A percentile compares a stretch with the other conserved stretches of the same genome.
These are phyloP conservation scores for Zoanthus sansibaricus DNA, from an alignment of 92 coral and sea anemone genomes.

Conservation along the genomic window DNA sequence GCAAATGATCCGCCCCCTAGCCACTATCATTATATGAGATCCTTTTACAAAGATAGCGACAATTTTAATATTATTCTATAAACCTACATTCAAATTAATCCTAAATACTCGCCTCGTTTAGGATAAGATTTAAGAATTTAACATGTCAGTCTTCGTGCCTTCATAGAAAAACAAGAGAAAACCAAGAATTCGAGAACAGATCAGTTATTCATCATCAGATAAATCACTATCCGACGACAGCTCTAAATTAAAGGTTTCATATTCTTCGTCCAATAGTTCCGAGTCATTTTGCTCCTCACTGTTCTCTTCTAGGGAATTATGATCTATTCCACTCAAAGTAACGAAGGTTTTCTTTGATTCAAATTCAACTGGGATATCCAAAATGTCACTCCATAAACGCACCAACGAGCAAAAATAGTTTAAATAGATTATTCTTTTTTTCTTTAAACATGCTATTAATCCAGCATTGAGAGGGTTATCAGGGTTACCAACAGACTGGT, in stretches of 20 bases:
- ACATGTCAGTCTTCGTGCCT: too few relatives aligned
- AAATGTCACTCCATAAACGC: slow-evolving; percentile 41
- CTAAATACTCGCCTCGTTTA: too few relatives aligned
- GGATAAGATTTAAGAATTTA: too few relatives aligned
- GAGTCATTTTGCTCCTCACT: not conserved
- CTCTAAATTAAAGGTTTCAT: slow-evolving; percentile 42
- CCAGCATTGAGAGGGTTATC: slow-evolving; percentile 47
- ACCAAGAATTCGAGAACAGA: not conserved
- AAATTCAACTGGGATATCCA: slow-evolving; percentile 45
- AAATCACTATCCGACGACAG: slow-evolving; percentile 1
- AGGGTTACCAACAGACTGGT: slow-evolving; percentile 28
- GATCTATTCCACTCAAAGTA: slow-evolving; percentile 36
- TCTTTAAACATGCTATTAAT: slow-evolving; percentile 40
- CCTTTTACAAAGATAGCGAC: too few relatives aligned
- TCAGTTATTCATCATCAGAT: slow-evolving; percentile 32
- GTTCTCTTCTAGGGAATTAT: not conserved
- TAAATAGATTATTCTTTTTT: not conserved
- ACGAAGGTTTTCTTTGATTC: slow-evolving; percentile 33
- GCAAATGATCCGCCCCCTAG: too few relatives aligned
- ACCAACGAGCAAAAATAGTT: slow-evolving; percentile 42
- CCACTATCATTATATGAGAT: too few relatives aligned
- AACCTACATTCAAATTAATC: too few relatives aligned
- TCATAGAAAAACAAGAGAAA: too few relatives aligned
- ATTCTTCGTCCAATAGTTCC: slow-evolving; percentile 25
- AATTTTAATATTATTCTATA: too few relatives aligned